These are phyloP conservation scores for Anolis sagrei DNA, from an alignment of 2,113 vertebrate genomes.

Conservation along the genomic window DNA sequence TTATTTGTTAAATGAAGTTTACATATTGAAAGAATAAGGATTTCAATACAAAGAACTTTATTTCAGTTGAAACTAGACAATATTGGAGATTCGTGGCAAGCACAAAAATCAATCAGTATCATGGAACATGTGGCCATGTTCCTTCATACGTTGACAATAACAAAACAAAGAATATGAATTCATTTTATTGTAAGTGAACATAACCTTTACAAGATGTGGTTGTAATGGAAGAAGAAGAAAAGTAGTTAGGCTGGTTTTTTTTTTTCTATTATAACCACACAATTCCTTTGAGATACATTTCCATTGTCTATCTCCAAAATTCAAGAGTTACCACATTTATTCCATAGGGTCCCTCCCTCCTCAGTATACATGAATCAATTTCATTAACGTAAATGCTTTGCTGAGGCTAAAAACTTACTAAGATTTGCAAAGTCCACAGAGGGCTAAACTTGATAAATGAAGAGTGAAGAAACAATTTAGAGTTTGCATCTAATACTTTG, in stretches of 20 bases:
- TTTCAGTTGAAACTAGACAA: background rate
- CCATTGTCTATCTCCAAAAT: conserved; percentile 8
- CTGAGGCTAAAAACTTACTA: background rate
- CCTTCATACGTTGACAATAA: background rate
- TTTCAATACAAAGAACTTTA: background rate
- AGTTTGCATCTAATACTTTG: conserved; percentile 46
- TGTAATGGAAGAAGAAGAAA: background rate
- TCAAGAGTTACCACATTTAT: background rate
- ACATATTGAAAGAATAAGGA: background rate
- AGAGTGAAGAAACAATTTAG: conserved; percentile 26
- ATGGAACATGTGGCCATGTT: background rate
- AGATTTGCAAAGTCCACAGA: background rate
- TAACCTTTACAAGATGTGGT: too few relatives aligned
- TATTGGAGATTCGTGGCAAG: background rate
- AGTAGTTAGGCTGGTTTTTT: background rate
- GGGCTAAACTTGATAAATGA: background rate
- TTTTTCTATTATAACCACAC: background rate
- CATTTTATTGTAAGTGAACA: too few relatives aligned
- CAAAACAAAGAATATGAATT: background rate
- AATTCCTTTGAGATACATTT: too few relatives aligned
- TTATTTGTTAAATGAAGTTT: background rate
- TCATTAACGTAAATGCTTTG: conserved; percentile 2
- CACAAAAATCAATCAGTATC: background rate
- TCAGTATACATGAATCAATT: conserved; percentile 21
- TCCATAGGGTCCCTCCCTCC: background rate